phyloP scores from a whole-genome alignment of 2,888 invertebrate species.

The Ypsolopha scabrella region DNA sequence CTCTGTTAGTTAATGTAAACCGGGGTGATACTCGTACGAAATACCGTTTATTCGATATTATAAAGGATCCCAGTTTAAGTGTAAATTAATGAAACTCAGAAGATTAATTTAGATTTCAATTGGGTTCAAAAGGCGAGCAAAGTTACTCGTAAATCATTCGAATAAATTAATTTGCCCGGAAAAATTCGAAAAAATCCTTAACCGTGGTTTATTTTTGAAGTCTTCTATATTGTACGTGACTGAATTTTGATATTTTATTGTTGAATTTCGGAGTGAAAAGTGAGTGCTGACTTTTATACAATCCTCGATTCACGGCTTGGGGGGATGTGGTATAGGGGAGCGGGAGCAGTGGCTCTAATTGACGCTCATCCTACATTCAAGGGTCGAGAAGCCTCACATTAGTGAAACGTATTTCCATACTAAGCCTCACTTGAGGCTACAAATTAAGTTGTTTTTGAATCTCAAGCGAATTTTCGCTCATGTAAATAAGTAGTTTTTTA shows the following conservation, averaged over 20 bases:
- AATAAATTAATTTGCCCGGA: slow-evolving; percentile 18
- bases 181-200: slow-evolving; percentile 8
- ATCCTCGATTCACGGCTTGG: background rate
- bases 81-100: slow-evolving; percentile 29
- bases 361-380: slow-evolving; percentile 50
- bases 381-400: slow-evolving; percentile 41
- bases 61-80: slow-evolving; percentile 18
- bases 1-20: too few relatives aligned
- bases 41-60: too few relatives aligned
- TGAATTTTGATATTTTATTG: slow-evolving; percentile 1
- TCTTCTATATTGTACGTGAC: background rate
- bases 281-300: background rate
- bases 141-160: slow-evolving; percentile 16
- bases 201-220: background rate
- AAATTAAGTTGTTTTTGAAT: slow-evolving; percentile 4
- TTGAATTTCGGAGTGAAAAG: background rate
- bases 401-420: slow-evolving; percentile 37
- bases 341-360: slow-evolving; percentile 31
- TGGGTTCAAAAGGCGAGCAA: slow-evolving; percentile 21
- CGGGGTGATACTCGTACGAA: too few relatives aligned
- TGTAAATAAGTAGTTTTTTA: too few relatives aligned
- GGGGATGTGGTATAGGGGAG: background rate
- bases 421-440: slow-evolving; percentile 15
- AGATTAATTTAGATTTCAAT: slow-evolving; percentile 30
- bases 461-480: background rate